Conservation (phyloP, 2,888 invertebrate species). For the Polyploca ridens region DNA sequence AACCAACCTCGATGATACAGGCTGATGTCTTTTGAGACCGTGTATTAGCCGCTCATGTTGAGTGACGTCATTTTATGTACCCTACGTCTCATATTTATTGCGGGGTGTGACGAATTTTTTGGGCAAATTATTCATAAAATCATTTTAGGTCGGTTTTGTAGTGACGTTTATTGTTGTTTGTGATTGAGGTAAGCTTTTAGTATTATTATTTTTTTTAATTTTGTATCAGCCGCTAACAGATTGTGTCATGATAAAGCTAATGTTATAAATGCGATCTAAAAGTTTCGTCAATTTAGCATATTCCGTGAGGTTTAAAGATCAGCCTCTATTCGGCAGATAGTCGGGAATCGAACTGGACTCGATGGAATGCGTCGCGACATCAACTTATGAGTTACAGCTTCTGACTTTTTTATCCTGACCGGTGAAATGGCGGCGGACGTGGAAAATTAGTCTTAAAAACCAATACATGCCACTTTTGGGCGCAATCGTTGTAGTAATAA, state of each 20-base stretch:
- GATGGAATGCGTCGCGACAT: conserved; percentile 72
- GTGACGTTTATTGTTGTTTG: neutral
- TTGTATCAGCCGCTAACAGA: neutral
- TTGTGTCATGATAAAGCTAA: neutral
- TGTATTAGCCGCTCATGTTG: neutral
- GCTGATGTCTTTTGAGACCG: conserved; percentile 44
- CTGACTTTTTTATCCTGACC: conserved; percentile 53
- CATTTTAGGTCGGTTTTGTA: neutral
- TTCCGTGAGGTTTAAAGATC: conserved; percentile 31
- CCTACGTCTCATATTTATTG: neutral
- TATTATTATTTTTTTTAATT: neutral
- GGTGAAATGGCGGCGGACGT: conserved; percentile 43
- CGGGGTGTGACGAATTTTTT: neutral
- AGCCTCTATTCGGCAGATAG: conserved; percentile 53
- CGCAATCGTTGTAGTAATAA: neutral
- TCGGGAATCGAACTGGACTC: conserved; percentile 55
- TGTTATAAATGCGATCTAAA: neutral
- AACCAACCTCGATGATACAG: conserved; percentile 60
- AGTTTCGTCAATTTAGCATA: neutral
- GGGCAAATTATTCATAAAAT: neutral
- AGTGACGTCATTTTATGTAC: conserved; percentile 1
- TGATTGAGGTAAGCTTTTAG: neutral
- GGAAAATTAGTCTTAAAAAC: conserved; percentile 48
- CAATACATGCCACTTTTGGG: conserved; percentile 9
- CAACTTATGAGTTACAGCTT: conserved; percentile 76